Percentiles rank a stretch among this genome's conserved stretches.
These are phyloP conservation scores for Corythaeola cristata DNA, from an alignment of 2,113 vertebrate genomes.

Conservation along the genomic window DNA sequence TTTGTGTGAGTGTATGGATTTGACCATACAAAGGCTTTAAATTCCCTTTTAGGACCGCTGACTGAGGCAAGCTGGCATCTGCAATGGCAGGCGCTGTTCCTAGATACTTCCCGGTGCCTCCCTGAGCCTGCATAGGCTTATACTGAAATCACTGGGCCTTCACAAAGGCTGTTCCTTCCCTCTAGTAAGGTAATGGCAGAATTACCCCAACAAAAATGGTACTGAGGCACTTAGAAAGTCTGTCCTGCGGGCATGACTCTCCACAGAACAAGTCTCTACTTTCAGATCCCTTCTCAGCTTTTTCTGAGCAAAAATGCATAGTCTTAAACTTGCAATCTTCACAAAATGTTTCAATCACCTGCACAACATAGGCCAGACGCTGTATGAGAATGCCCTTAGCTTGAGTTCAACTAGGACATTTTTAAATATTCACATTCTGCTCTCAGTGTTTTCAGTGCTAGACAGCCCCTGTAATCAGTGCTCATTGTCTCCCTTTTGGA, in stretches of 20 bases:
- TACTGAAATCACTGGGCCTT: not conserved
- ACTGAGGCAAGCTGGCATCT: not conserved
- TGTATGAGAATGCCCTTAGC: not conserved
- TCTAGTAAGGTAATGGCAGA: not conserved
- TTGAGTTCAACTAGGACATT: not conserved
- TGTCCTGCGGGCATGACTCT: rapidly evolving
- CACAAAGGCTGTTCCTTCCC: not conserved
- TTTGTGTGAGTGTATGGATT: not conserved
- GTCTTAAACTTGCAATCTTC: not conserved
- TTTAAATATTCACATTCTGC: not conserved
- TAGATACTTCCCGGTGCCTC: not conserved
- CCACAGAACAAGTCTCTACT: not conserved
- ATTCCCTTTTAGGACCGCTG: too few relatives aligned
- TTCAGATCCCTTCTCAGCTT: not conserved
- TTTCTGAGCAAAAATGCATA: not conserved
- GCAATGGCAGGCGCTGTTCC: not conserved
- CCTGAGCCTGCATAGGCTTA: not conserved
- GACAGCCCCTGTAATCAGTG: not conserved
- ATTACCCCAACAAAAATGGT: not conserved
- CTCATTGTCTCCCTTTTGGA: not conserved
- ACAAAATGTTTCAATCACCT: not conserved
- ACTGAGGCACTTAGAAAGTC: not conserved
- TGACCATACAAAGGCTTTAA: not conserved
- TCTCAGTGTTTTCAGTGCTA: not conserved
- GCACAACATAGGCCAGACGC: not conserved